Evolutionary conservation across 2,113 vertebrate genomes (phyloP), one percentile per base, ranked within the genome.

Genomic region (Cephalopterus ornatus): DNA sequence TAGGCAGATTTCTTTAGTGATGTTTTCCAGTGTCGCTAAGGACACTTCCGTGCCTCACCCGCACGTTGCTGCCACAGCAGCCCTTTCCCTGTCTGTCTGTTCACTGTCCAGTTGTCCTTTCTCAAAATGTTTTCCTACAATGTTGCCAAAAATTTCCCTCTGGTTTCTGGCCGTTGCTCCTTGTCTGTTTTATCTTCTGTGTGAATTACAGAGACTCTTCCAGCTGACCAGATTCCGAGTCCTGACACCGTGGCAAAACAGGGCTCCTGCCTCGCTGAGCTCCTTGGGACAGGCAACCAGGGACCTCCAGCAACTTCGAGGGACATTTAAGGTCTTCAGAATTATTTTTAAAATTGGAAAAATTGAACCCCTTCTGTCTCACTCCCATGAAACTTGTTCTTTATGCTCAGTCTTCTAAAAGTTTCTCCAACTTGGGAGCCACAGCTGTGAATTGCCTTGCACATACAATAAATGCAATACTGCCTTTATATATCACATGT

Each of bases 51-150:
- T 77, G 75, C 26, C 58, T 62, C 9, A 11, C 55, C 88, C 35
- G 1, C 0, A 1, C 1, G 0, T 12, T 59, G 32, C 47, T 44
- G 22, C 27, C 28, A 1, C 14, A 15, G 21, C 9, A 68, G 39
- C n/a, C 21, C 30, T 53, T 70, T 74, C 81, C 14, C 26, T n/a
- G 6, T 33, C 72, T 53, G 1, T 12, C 71, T 70, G 41, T 3
- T 92, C 74, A 39, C 37, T 37, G 1, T 55, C 77, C 70, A 47
- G 12, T 88, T 70, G 26, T 73, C 55, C 23, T 75, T 79, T 85
- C 78, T 95, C 85, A 76, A 39, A 67, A 68, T 3, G 5, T 52
- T 92, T 94, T 93, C 82, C 74, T 70, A 46, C 24, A 5, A 4
- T 16, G 16, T 28, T 62, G 65, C 76, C 8, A 65, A 87, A 71